Percentiles rank a stretch among this genome's conserved stretches.
These are phyloP conservation scores for Chalcis sispes DNA, from an alignment of 2,888 invertebrate species.

Conservation along the genomic window DNA sequence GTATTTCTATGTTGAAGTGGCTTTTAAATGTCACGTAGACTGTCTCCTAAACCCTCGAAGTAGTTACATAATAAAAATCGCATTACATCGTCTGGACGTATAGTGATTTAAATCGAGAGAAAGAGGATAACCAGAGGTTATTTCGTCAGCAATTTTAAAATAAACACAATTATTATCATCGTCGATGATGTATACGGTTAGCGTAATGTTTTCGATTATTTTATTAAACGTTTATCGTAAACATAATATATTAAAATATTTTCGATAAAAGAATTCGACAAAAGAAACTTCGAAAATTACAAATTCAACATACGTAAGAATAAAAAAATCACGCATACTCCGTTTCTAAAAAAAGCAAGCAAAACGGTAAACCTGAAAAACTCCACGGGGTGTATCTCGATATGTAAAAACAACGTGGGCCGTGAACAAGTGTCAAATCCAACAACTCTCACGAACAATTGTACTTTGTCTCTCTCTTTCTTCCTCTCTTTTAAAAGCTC, in stretches of 20 bases:
- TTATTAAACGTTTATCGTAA: too few species aligned
- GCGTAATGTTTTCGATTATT: too few species aligned
- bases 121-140: background rate
- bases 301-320: too few species aligned
- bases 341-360: too few species aligned
- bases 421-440: constrained; percentile 19
- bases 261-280: too few species aligned
- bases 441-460: background rate
- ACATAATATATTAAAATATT: too few species aligned
- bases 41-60: constrained; percentile 8
- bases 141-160: constrained; percentile 11
- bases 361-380: too few species aligned
- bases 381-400: background rate
- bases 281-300: too few species aligned
- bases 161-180: too few species aligned
- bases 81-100: constrained; percentile 31
- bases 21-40: background rate
- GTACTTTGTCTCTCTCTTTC: background rate
- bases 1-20: background rate
- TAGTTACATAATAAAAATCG: constrained; percentile 41
- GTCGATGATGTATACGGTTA: too few species aligned
- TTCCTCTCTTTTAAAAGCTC: background rate
- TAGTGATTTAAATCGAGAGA: constrained; percentile 10
- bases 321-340: too few species aligned
- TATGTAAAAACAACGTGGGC: background rate